A percentile compares a stretch with the other conserved stretches of the same genome.
phyloP scores from a whole-genome alignment of 2,888 invertebrate genomes.

The Athalia rosae region DNA sequence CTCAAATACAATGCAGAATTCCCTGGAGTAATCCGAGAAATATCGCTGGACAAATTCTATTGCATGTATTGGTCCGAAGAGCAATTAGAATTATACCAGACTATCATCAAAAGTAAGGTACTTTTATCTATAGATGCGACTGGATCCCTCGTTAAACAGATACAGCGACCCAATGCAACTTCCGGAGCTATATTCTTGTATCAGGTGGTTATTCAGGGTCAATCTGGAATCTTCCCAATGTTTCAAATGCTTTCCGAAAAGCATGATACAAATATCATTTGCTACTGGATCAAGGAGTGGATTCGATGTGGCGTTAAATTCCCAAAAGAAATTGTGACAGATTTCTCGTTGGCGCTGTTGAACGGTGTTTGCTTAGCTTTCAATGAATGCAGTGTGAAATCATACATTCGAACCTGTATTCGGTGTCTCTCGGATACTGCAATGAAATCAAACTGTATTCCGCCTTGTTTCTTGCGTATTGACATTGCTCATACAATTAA shows the following conservation, averaged over 20 bases:
- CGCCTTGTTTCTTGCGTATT: neutral
- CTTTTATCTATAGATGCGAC: neutral
- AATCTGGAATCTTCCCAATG: neutral
- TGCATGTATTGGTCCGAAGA: neutral
- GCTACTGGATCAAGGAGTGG: constrained; percentile 3
- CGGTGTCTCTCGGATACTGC: neutral
- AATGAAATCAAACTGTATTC: neutral
- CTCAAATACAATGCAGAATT: neutral
- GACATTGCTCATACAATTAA: neutral
- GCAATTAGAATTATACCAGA: neutral
- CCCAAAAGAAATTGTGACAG: constrained; percentile 2
- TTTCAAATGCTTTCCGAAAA: constrained; percentile 9
- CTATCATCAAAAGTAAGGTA: neutral
- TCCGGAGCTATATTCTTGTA: constrained; percentile 3
- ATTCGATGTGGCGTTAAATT: neutral
- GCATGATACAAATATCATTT: neutral
- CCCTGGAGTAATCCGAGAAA: neutral
- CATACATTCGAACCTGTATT: neutral
- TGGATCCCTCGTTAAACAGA: neutral
- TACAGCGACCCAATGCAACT: neutral
- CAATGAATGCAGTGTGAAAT: neutral
- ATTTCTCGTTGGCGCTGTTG: neutral
- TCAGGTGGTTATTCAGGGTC: neutral
- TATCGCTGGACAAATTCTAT: neutral
- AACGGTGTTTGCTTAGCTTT: constrained; percentile 4